Conservation (phyloP, 2,113 vertebrate species). For the Junco hyemalis region DNA sequence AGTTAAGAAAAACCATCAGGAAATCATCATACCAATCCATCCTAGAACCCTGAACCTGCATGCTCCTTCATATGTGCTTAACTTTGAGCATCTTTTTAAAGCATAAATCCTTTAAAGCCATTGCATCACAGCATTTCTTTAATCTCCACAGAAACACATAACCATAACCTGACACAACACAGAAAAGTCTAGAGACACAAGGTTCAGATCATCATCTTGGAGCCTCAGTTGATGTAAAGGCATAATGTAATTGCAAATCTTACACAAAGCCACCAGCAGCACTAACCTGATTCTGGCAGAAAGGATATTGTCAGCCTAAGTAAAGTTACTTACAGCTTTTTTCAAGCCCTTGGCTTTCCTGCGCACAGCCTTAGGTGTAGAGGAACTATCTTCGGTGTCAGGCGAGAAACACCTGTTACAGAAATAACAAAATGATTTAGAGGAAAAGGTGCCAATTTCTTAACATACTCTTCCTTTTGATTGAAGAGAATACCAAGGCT, state of each 20-base stretch:
- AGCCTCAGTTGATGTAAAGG: not conserved
- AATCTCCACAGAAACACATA: not conserved
- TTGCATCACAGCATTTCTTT: not conserved
- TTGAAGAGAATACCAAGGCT: not conserved
- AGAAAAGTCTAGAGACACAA: not conserved
- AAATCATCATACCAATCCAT: not conserved
- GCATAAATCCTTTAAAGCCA: not conserved
- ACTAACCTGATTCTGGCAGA: not conserved
- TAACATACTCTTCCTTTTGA: not conserved
- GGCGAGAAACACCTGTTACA: constrained; percentile 60
- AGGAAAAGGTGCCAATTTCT: not conserved
- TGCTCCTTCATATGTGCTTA: not conserved
- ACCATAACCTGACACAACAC: not conserved
- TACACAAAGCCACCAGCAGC: not conserved
- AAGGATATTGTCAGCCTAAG: not conserved
- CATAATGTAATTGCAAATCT: not conserved
- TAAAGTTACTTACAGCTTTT: constrained; percentile 68
- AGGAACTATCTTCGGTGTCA: constrained; percentile 17
- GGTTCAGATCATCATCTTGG: not conserved
- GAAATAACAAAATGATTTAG: constrained; percentile 12
- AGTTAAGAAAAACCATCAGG: not conserved
- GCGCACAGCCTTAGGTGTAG: constrained; percentile 15
- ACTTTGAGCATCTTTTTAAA: not conserved
- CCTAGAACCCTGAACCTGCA: not conserved
- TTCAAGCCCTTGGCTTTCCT: constrained; percentile 39